phyloP scores from a whole-genome alignment of 2,888 invertebrate species.

The Trypoxylon attenuatum region DNA sequence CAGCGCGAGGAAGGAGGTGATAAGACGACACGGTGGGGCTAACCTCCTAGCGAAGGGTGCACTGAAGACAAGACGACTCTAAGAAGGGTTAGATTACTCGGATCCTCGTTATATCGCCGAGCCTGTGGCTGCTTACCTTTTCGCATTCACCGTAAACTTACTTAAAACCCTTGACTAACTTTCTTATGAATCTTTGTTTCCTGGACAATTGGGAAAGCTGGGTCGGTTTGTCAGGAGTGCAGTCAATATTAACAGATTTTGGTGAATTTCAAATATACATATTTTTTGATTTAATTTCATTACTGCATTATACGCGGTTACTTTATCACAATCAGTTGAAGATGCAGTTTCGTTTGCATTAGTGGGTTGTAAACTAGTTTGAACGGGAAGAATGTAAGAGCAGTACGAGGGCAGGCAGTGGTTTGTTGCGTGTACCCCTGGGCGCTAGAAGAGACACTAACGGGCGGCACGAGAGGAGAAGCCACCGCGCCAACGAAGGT shows the following conservation, averaged over 20 bases:
- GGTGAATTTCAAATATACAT: too few relatives aligned
- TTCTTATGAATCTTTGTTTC: conserved; percentile 13
- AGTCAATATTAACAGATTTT: too few relatives aligned
- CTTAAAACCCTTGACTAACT: conserved; percentile 34
- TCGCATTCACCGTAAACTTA: conserved; percentile 46
- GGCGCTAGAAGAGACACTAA: conserved; percentile 33
- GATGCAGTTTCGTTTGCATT: conserved; percentile 44
- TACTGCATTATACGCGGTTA: conserved; percentile 25
- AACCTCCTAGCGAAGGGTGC: conserved; percentile 28
- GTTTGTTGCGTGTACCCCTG: conserved; percentile 26
- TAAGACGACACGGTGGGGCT: conserved; percentile 58
- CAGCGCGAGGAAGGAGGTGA: conserved; percentile 58
- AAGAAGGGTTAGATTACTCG: conserved; percentile 68
- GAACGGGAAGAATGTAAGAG: conserved; percentile 33
- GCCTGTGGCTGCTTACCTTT: too few relatives aligned
- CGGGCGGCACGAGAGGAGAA: conserved; percentile 23
- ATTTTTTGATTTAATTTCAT: too few relatives aligned
- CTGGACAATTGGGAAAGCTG: conserved; percentile 6
- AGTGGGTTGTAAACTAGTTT: conserved; percentile 40
- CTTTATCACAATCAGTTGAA: conserved; percentile 27
- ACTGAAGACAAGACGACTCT: conserved; percentile 63
- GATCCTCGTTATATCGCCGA: conserved; percentile 64
- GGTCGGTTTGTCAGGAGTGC: too few relatives aligned
- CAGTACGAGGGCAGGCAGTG: conserved; percentile 27
- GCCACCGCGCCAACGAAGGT: conserved; percentile 18